Evolutionary conservation across 2,113 vertebrate genomes (phyloP).

Genomic region (Atrichornis clamosus): DNA sequence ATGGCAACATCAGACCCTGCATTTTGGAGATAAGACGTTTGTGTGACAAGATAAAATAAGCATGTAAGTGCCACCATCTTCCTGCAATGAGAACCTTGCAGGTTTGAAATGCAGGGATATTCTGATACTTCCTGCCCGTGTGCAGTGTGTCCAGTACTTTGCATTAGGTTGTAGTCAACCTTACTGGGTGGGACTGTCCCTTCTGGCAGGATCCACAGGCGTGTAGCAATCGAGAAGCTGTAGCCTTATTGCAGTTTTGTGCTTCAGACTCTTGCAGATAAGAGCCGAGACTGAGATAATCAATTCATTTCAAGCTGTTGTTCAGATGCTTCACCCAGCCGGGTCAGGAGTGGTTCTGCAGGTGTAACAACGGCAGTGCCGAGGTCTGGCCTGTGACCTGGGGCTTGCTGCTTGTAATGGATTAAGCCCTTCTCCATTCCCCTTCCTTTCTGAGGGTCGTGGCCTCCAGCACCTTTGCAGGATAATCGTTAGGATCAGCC

Average conservation of each 20-base stretch:
- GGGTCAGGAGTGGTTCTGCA: slow-evolving; percentile 12
- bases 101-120: background rate
- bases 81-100: background rate
- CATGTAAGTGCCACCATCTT: background rate
- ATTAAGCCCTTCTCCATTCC: background rate
- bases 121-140: background rate
- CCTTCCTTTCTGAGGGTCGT: background rate
- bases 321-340: background rate
- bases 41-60: background rate
- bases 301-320: background rate
- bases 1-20: background rate
- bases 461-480: background rate
- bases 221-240: background rate
- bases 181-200: background rate
- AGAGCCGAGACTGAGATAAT: background rate
- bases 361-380: background rate
- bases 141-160: background rate
- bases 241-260: background rate
- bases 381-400: background rate
- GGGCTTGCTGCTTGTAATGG: background rate
- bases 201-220: background rate
- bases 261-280: background rate
- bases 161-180: background rate
- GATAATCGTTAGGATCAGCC: background rate
- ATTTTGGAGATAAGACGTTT: background rate